Conservation (phyloP, 2,113 vertebrate genomes). For the Actinemys pallida region DNA sequence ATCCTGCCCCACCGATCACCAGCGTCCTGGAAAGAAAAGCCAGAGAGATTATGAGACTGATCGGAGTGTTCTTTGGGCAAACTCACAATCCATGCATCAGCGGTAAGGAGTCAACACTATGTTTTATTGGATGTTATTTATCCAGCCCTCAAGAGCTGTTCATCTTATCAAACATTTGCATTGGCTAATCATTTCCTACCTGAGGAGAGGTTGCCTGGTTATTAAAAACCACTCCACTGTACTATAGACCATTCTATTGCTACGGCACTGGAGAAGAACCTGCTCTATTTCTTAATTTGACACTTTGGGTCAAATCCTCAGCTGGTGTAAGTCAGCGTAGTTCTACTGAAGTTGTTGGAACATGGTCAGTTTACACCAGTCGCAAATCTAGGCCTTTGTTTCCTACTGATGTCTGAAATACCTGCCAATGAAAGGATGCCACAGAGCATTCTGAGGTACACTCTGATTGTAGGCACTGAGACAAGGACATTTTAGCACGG, state of each 20-base stretch:
- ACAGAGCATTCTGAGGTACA: rapidly evolving
- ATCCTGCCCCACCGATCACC: constrained; percentile 90
- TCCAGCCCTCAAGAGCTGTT: background rate
- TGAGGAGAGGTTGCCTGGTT: background rate
- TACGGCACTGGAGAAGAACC: background rate
- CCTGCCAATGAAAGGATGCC: background rate
- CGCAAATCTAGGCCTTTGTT: background rate
- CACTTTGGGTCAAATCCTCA: rapidly evolving
- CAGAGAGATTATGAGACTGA: rapidly evolving
- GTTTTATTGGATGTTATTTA: background rate
- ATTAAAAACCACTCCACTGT: background rate
- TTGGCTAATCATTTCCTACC: background rate
- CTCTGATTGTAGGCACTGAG: background rate
- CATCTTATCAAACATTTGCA: background rate
- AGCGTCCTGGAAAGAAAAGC: constrained; percentile 81
- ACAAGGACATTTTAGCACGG: background rate
- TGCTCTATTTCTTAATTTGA: background rate
- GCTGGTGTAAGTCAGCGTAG: background rate
- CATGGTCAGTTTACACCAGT: background rate
- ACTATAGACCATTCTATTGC: background rate
- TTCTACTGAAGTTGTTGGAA: background rate
- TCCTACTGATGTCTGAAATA: background rate
- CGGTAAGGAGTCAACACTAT: background rate
- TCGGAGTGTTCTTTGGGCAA: background rate
- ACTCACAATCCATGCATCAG: rapidly evolving